Evolutionary conservation across 2,797 vertebrate genomes (phyloP).

Genomic region (Benthosema pterotum): DNA sequence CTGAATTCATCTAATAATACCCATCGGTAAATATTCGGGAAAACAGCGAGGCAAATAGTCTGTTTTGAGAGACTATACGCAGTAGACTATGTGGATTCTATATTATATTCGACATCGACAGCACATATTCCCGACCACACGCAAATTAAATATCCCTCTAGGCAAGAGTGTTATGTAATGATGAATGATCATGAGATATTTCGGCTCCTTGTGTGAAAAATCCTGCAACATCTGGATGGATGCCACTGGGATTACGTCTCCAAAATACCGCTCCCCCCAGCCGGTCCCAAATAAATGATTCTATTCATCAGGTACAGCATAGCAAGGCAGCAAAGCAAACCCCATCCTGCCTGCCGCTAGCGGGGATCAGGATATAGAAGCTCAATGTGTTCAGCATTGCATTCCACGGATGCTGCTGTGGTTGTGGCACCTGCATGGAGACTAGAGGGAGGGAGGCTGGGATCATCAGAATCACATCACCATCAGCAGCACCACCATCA

Average conservation of each 20-base stretch:
- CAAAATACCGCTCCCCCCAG: conserved; percentile 12
- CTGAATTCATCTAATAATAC: no score
- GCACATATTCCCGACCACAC: no score
- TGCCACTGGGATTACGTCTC: conserved; percentile 24
- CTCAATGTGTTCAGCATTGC: conserved; percentile 49
- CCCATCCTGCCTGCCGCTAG: conserved; percentile 25
- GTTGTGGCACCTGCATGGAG: not conserved
- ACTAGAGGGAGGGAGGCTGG: not conserved
- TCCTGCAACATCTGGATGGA: conserved; percentile 54
- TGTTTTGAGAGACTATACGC: no score
- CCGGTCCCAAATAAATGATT: conserved; percentile 36
- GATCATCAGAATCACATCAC: conserved; percentile 19
- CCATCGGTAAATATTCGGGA: no score
- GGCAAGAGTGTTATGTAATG: no score
- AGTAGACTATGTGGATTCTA: no score
- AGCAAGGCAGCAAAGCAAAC: not conserved
- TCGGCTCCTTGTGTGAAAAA: conserved; percentile 36
- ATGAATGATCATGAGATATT: no score
- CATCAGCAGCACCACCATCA: conserved; percentile 22
- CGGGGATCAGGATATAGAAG: conserved; percentile 23
- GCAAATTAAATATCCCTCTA: no score
- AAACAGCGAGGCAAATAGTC: no score
- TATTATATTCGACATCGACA: no score
- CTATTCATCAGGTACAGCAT: conserved; percentile 37
- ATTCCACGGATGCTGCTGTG: conserved; percentile 51